phyloP scores from a whole-genome alignment of 2,888 invertebrate genomes.

The Hirtodrosophila alboralis region DNA sequence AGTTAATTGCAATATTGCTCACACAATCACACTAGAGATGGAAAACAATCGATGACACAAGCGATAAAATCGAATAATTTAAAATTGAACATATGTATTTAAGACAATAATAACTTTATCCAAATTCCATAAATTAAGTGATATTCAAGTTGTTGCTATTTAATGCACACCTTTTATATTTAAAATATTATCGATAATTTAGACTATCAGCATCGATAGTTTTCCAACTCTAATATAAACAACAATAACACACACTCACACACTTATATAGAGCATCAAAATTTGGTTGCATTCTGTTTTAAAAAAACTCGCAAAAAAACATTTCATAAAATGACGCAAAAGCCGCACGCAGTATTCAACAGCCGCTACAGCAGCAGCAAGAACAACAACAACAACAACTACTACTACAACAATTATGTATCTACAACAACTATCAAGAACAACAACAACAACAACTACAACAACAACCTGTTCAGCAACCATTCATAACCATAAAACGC shows the following conservation, averaged over 20 bases:
- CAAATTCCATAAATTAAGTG: too few relatives aligned
- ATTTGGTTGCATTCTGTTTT: constrained; percentile 45
- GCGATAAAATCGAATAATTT: too few relatives aligned
- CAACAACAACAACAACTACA: constrained; percentile 19
- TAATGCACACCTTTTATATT: too few relatives aligned
- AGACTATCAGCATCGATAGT: too few relatives aligned
- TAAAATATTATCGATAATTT: too few relatives aligned
- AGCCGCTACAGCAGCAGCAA: constrained; percentile 35
- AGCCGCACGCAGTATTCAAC: constrained; percentile 54
- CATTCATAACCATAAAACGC: constrained; percentile 56
- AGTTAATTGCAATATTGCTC: constrained; percentile 28
- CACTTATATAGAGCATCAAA: constrained; percentile 30
- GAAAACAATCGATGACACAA: too few relatives aligned
- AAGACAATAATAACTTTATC: too few relatives aligned
- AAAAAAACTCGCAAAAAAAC: constrained; percentile 26
- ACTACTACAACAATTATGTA: constrained; percentile 14
- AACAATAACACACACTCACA: constrained; percentile 5
- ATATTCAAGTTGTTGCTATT: too few relatives aligned
- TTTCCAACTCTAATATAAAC: not conserved
- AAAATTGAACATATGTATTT: not conserved
- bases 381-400: constrained; percentile 27
- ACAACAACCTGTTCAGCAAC: constrained; percentile 30
- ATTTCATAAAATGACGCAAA: constrained; percentile 38
- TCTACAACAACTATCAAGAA: constrained; percentile 30
- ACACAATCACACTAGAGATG: constrained; percentile 7